These are phyloP conservation scores for Anthrax anthrax DNA, from an alignment of 2,888 invertebrate genomes.

Conservation along the genomic window DNA sequence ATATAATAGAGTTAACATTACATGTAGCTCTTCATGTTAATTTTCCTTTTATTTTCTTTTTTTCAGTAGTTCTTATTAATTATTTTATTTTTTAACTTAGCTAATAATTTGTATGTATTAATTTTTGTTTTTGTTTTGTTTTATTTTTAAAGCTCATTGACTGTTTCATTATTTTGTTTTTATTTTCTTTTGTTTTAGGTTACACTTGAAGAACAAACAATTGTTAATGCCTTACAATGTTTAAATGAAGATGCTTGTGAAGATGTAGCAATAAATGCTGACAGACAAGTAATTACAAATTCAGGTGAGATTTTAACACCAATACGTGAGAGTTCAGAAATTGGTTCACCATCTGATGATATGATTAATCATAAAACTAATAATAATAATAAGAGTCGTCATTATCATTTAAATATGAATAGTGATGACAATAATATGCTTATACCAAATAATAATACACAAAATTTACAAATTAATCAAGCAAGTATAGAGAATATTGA, in stretches of 20 bases:
- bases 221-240: conserved; percentile 82
- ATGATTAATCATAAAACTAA: not conserved
- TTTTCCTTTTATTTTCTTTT: no score
- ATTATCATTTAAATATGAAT: not conserved
- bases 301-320: conserved; percentile 38
- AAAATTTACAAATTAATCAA: not conserved
- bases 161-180: not conserved
- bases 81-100: no score
- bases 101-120: no score
- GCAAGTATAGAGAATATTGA: conserved; percentile 4
- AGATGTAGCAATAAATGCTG: conserved; percentile 67
- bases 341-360: conserved; percentile 34
- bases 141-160: no score
- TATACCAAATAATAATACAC: not conserved
- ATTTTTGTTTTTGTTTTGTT: no score
- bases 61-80: no score
- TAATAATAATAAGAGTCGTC: not conserved
- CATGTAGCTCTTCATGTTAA: no score
- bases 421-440: not conserved
- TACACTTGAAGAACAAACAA: conserved; percentile 88
- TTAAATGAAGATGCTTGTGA: conserved; percentile 87
- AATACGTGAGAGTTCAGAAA: conserved; percentile 34
- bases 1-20: no score
- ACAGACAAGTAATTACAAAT: conserved; percentile 26
- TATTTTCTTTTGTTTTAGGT: conserved; percentile 43